These are phyloP conservation scores for Taurulus bubalis DNA, from an alignment of 2,113 vertebrate genomes.

Conservation along the genomic window DNA sequence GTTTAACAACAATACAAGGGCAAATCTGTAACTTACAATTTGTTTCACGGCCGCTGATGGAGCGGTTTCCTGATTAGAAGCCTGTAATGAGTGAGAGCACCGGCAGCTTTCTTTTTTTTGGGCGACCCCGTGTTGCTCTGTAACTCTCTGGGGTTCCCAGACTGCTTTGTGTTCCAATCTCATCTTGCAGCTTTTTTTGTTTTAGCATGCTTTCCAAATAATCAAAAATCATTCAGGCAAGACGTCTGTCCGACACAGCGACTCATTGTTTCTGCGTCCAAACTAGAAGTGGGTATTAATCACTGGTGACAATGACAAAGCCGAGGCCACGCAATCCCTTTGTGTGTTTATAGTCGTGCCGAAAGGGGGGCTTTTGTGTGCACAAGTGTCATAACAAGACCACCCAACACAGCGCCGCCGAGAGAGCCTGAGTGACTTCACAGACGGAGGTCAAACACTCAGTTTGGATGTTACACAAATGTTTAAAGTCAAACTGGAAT, in stretches of 20 bases:
- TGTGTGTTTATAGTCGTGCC: conserved; percentile 44
- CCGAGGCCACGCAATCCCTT: conserved; percentile 31
- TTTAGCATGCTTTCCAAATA: conserved; percentile 48
- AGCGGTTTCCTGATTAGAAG: conserved; percentile 17
- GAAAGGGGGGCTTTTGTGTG: conserved; percentile 41
- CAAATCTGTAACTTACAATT: conserved; percentile 14
- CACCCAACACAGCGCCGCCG: conserved; percentile 51
- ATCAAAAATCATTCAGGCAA: conserved; percentile 48
- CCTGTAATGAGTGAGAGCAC: background rate
- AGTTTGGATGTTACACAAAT: background rate
- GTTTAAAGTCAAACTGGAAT: background rate
- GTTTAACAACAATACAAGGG: background rate
- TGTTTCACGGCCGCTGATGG: background rate
- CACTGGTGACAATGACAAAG: conserved; percentile 48
- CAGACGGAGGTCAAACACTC: conserved; percentile 7
- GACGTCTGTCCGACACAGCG: conserved; percentile 34
- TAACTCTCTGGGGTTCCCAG: background rate
- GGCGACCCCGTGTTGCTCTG: conserved; percentile 28
- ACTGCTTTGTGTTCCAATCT: conserved; percentile 21
- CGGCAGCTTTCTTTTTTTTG: conserved; percentile 17
- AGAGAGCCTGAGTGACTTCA: conserved; percentile 17
- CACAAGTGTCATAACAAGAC: conserved; percentile 49
- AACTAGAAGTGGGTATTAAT: conserved; percentile 40
- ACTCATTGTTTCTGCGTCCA: conserved; percentile 53
- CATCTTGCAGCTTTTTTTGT: conserved; percentile 27